Conservation (phyloP, 2,113 vertebrate genomes). For the Paratilapia polleni region DNA sequence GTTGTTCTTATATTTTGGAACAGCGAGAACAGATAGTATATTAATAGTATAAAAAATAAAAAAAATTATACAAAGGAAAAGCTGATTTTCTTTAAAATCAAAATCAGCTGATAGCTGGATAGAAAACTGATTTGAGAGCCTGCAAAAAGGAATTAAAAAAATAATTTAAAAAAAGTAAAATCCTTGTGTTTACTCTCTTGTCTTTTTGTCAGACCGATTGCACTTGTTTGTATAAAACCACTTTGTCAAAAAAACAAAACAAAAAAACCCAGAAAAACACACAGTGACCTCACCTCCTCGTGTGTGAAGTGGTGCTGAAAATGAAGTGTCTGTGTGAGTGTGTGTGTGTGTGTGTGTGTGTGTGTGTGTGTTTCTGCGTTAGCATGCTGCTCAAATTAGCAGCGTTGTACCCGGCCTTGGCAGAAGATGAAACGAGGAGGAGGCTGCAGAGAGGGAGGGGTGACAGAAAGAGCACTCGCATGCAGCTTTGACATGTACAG, state of each 20-base stretch:
- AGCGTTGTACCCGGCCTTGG: slow-evolving; percentile 19
- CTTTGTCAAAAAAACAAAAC: background rate
- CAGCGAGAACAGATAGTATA: background rate
- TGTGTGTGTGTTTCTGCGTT: background rate
- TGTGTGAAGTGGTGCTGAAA: slow-evolving; percentile 43
- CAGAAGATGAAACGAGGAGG: slow-evolving; percentile 27
- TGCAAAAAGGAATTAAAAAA: background rate
- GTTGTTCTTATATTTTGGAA: background rate
- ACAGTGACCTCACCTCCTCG: slow-evolving; percentile 14
- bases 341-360: background rate
- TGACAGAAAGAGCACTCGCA: slow-evolving; percentile 9
- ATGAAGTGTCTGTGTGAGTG: slow-evolving; percentile 1
- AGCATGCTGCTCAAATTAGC: slow-evolving; percentile 53
- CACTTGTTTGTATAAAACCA: background rate
- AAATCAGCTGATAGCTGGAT: background rate
- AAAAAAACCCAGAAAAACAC: background rate
- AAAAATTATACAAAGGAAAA: too few relatives aligned
- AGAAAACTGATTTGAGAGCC: background rate
- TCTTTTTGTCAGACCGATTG: background rate
- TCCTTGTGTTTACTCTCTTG: background rate
- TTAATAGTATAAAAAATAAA: background rate
- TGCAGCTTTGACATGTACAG: background rate
- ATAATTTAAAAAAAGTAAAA: too few relatives aligned
- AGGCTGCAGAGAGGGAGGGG: slow-evolving; percentile 19
- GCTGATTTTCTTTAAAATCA: too few relatives aligned